phyloP scores from a whole-genome alignment of 2,888 invertebrate genomes.

The Harpalus rubripes region DNA sequence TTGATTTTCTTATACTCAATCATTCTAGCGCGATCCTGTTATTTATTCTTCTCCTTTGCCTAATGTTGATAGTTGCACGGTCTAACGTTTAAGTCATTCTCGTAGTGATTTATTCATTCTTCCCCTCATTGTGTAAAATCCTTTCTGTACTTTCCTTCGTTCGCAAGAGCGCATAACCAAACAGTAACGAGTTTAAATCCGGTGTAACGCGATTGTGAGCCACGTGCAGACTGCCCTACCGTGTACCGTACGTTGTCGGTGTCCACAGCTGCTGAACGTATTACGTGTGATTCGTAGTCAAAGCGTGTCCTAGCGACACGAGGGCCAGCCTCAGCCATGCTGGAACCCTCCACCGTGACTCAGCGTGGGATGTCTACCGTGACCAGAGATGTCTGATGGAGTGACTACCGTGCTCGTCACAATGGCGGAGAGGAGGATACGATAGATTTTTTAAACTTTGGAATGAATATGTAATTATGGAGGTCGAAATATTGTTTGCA shows the following conservation, averaged over 20 bases:
- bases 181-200: constrained; percentile 30
- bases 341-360: constrained; percentile 15
- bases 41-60: too few relatives aligned
- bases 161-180: constrained; percentile 4
- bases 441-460: too few relatives aligned
- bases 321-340: not conserved
- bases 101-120: too few relatives aligned
- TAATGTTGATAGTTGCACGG: too few relatives aligned
- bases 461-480: too few relatives aligned
- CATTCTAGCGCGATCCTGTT: too few relatives aligned
- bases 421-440: too few relatives aligned
- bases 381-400: not conserved
- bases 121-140: not conserved
- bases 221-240: constrained; percentile 23
- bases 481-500: too few relatives aligned
- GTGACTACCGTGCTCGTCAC: not conserved
- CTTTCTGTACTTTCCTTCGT: not conserved
- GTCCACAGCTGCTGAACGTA: constrained; percentile 42
- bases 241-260: not conserved
- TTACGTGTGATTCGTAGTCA: constrained; percentile 40
- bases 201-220: constrained; percentile 40
- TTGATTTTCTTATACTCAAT: too few relatives aligned
- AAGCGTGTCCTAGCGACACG: constrained; percentile 23
- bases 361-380: constrained; percentile 30
- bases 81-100: too few relatives aligned